Base-by-base conservation (phyloP, 1,140 invertebrate genomes). In the Lasioglossum baleicum region DNA sequence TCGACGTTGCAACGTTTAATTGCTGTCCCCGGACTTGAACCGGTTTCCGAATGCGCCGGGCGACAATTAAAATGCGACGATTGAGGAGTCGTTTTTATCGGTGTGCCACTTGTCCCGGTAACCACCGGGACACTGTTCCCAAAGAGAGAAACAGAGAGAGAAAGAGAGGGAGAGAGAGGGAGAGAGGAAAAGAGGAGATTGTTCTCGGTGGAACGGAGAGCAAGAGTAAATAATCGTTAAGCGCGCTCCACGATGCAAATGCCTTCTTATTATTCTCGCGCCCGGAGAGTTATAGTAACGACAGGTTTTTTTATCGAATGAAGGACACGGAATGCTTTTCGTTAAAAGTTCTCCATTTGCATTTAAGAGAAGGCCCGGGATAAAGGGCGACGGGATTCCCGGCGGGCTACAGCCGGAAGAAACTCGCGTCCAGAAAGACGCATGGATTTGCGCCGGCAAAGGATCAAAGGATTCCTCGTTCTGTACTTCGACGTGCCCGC, bases 21-120 rank as follows among this genome's bases (percentile, higher is more conserved):
- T 84, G 68, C 48, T 71, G 26, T 48, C 26, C 20, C 22, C 6
- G 17, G 31, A 53, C 11, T 61, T 11, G 66, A 51, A 26, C 58
- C 20, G 15, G 44, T 48, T 77, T 70, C 69, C 66, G 56, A 20
- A n/a, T 58, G 56, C 56, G n/a, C 15, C 60, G 53, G 31, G 22
- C 60, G 64, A 71, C 70, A 60, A 85, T 85, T 84, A 85, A 84
- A 81, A 85, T 76, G 73, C 77, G 69, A 68, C 82, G 83, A 76
- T 84, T 69, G 75, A 84, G 73, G 65, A 84, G 76, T 56, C 82
- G 60, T 72, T 75, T 76, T 85, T 78, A 81, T 70, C 56, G 83
- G 35, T n/a, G 31, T 11, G 42, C 60, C 31, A 79, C 58, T 60
- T 60, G 56, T 81, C 71, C 77, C 68, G 60, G 51, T 74, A 48